These are phyloP conservation scores for Anabacerthia variegaticeps DNA, from an alignment of 2,797 vertebrate genomes.

Conservation along the genomic window DNA sequence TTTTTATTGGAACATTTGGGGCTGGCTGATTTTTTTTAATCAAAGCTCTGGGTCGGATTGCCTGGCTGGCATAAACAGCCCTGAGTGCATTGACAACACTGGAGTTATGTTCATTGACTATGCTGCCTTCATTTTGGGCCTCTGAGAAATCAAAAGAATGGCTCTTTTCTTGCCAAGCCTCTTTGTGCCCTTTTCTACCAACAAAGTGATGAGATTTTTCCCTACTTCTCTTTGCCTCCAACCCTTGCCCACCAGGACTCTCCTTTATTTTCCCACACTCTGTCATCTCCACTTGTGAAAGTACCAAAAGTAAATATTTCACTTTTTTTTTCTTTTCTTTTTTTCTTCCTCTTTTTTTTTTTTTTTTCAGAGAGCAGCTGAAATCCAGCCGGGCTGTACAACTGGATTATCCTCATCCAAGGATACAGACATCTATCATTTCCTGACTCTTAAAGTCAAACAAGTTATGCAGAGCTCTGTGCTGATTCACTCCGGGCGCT, in stretches of 20 bases:
- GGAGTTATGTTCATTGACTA: conserved; percentile 40
- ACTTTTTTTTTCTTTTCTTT: neutral
- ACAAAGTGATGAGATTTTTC: conserved; percentile 12
- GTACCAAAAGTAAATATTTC: conserved; percentile 45
- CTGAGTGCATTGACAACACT: conserved; percentile 11
- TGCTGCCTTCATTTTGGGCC: conserved; percentile 34
- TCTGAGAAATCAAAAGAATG: conserved; percentile 30
- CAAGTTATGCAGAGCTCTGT: conserved; percentile 29
- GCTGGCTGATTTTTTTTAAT: conserved; percentile 29
- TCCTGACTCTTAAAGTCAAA: conserved; percentile 41
- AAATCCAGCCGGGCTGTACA: conserved; percentile 40
- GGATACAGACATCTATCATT: conserved; percentile 51
- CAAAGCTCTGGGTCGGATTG: conserved; percentile 37
- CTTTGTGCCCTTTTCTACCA: neutral
- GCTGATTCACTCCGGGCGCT: neutral
- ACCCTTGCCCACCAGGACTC: neutral
- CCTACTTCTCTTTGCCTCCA: neutral
- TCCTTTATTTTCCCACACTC: conserved; percentile 44
- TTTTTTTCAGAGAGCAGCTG: neutral
- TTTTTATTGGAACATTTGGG: conserved; percentile 47
- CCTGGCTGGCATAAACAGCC: conserved; percentile 36
- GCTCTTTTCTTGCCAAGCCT: conserved; percentile 21
- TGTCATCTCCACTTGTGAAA: conserved; percentile 10
- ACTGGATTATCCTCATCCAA: conserved; percentile 45
- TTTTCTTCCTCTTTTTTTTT: neutral